A percentile compares a stretch with the other conserved stretches of the same genome.
These are phyloP conservation scores for Prietella phreatophila DNA, from an alignment of 2,113 vertebrate genomes.

Conservation along the genomic window DNA sequence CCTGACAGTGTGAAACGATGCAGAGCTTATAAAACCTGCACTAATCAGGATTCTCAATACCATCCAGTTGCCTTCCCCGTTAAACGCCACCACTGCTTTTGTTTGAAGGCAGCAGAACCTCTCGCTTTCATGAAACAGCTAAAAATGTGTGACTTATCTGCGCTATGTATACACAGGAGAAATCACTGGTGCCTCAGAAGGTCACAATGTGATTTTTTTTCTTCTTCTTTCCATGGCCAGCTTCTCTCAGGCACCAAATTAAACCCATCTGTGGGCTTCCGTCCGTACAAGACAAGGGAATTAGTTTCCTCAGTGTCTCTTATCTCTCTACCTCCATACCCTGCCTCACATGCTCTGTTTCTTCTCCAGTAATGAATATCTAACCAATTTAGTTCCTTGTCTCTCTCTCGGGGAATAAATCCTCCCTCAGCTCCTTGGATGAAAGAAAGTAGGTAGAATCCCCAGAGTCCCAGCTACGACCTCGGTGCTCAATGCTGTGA, in stretches of 20 bases:
- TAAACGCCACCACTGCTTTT: conserved; percentile 23
- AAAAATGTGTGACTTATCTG: conserved; percentile 59
- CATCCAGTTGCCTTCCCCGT: neutral
- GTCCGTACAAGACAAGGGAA: conserved; percentile 71
- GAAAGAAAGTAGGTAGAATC: conserved; percentile 59
- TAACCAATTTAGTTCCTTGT: conserved; percentile 72
- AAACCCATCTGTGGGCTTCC: conserved; percentile 66
- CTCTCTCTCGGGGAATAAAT: conserved; percentile 69
- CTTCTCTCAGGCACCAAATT: conserved; percentile 69
- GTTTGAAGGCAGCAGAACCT: conserved; percentile 20
- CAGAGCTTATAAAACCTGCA: conserved; percentile 55
- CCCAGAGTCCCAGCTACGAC: conserved; percentile 47
- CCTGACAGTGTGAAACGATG: conserved; percentile 41
- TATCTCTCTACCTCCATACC: conserved; percentile 71
- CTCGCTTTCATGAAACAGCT: conserved; percentile 33
- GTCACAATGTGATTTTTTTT: conserved; percentile 56
- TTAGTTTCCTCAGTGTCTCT: conserved; percentile 71
- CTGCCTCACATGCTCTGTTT: conserved; percentile 68
- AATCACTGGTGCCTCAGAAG: conserved; percentile 51
- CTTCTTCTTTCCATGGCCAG: conserved; percentile 52
- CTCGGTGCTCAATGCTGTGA: conserved; percentile 61
- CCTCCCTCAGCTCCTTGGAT: conserved; percentile 62
- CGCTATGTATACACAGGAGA: conserved; percentile 47
- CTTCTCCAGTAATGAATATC: conserved; percentile 75
- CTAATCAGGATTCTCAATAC: conserved; percentile 20